Evolutionary conservation across 1,140 invertebrate genomes (phyloP), one percentile per base, ranked within the genome.

Genomic region (Caenorhabditis brenneri): DNA sequence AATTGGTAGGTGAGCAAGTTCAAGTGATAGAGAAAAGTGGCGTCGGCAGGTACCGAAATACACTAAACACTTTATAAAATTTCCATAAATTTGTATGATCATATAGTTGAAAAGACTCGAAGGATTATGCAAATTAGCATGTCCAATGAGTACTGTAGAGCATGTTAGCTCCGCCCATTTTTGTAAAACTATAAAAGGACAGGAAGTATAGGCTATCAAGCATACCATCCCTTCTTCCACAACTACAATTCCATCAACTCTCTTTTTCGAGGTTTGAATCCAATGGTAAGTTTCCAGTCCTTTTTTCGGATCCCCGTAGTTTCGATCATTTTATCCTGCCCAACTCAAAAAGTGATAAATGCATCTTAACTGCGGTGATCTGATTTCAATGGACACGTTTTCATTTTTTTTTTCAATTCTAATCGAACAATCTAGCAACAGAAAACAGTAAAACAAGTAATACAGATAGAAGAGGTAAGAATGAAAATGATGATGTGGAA

Each of bases 311-410:
- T 74, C 36, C 24, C 65, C 36, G 65, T 42, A 74, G 65, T 74
- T 74, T 74, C 15, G 65, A 74, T 42, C 36, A 74, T 74, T 74
- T 74, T 74, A 74, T 74, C 65, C 65, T 46, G 33, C 6, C 7
- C 16, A 29, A 12, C 1, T 36, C 2, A n/a, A n/a, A 2, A 42
- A 19, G 65, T 24, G 65, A 74, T 74, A 74, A 74, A 74, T 74
- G 65, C 65, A 74, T 74, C 65, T 74, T 74, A 74, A 74, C 65
- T 74, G 65, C 65, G 65, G 65, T 74, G 65, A 74, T 74, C 65
- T 74, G 29, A 12, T 36, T n/a, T 33, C 15, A 5, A 24, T 58
- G 36, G 36, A 42, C 36, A 42, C 22, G 2, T 65, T 42, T 74
- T 74, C 42, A 24, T 74, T 27, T 1, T 36, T 42, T 15, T 74